phyloP scores from a whole-genome alignment of 2,888 invertebrate species.

The Osedax fenrisi region DNA sequence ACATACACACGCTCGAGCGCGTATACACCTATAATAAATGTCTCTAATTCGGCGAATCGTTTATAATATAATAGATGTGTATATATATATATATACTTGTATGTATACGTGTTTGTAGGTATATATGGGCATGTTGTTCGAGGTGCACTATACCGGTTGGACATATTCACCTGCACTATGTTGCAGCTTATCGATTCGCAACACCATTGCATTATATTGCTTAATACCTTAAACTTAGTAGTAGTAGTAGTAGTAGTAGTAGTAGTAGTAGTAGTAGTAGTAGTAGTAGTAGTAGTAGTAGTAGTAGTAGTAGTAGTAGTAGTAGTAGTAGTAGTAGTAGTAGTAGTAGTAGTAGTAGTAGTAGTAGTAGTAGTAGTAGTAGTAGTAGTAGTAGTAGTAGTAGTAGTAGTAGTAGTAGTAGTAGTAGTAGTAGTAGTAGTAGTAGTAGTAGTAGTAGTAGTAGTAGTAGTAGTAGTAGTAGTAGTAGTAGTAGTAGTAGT shows the following conservation, averaged over 20 bases:
- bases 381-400: constrained; percentile 27
- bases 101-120: too few relatives aligned
- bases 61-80: too few relatives aligned
- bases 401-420: constrained; percentile 26
- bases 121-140: too few relatives aligned
- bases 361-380: constrained; percentile 22
- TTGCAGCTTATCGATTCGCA: too few relatives aligned
- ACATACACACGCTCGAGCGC: too few relatives aligned
- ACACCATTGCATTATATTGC: too few relatives aligned
- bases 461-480: constrained; percentile 29
- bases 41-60: too few relatives aligned
- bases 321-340: constrained; percentile 26
- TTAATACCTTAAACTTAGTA: too few relatives aligned
- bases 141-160: too few relatives aligned
- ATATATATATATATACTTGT: too few relatives aligned
- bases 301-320: constrained; percentile 27
- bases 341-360: neutral
- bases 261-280: constrained; percentile 22
- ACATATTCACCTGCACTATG: too few relatives aligned
- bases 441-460: constrained; percentile 27
- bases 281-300: constrained; percentile 31
- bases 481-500: constrained; percentile 28
- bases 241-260: neutral
- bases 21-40: too few relatives aligned
- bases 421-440: constrained; percentile 27